These are phyloP conservation scores for Varanus komodoensis DNA, from an alignment of 2,113 vertebrate genomes.

Conservation along the genomic window DNA sequence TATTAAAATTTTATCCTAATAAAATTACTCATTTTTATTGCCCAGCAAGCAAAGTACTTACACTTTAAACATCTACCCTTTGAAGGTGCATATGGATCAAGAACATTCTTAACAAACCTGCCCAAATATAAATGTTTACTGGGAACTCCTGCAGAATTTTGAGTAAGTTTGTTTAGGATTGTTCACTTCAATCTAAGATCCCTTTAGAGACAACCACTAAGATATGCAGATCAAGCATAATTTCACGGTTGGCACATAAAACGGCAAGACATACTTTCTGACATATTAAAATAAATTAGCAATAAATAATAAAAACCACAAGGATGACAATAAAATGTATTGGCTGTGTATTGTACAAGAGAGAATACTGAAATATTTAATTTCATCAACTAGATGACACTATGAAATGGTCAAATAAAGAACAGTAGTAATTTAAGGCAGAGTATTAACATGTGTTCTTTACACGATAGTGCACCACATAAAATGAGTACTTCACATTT, in stretches of 20 bases:
- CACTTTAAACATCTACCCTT: not conserved
- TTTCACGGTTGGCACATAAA: not conserved
- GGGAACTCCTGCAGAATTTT: not conserved
- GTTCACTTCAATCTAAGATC: not conserved
- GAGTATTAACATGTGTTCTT: not conserved
- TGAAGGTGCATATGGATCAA: not conserved
- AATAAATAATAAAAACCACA: not conserved
- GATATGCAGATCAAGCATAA: not conserved
- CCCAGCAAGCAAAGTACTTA: not conserved
- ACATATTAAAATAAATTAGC: conserved; percentile 16
- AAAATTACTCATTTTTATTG: not conserved
- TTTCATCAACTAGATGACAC: not conserved
- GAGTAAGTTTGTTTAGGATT: not conserved
- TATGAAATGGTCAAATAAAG: not conserved
- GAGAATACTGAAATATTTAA: not conserved
- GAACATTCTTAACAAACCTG: not conserved
- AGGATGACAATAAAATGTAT: not conserved
- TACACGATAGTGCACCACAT: no score
- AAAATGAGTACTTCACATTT: not conserved
- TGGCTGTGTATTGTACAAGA: not conserved
- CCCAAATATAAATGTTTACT: not conserved
- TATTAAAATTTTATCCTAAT: not conserved
- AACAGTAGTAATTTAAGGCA: not conserved
- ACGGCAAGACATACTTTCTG: not conserved
- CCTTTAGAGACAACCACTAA: not conserved